Evolutionary conservation across 35 echinoderm and acorn worm genomes (phyloP).

Genomic region (Nesometra sesokonis): DNA sequence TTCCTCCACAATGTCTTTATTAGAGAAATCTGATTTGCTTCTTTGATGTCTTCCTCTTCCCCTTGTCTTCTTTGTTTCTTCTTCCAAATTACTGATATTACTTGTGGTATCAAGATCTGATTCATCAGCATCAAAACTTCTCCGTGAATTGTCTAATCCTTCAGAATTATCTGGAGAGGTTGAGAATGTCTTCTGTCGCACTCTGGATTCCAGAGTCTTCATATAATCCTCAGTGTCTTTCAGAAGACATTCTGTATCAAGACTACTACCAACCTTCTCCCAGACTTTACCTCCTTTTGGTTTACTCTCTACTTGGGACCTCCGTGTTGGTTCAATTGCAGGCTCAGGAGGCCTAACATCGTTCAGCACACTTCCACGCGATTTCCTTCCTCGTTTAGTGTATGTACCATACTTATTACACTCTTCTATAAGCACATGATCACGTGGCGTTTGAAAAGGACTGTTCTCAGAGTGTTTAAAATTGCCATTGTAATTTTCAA

Average conservation of each 20-base stretch:
- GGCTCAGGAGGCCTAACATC: neutral
- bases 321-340: neutral
- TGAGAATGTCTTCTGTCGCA: slow-evolving; percentile 2
- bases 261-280: slow-evolving; percentile 30
- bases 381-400: neutral
- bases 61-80: neutral
- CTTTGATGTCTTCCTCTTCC: neutral
- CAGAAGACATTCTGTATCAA: slow-evolving; percentile 76
- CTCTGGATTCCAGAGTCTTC: slow-evolving; percentile 62
- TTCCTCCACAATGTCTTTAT: neutral
- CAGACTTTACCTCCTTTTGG: neutral
- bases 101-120: slow-evolving; percentile 63
- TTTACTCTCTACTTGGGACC: neutral
- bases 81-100: slow-evolving; percentile 43
- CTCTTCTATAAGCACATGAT: neutral
- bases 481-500: neutral
- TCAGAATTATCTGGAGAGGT: slow-evolving; percentile 14
- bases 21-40: neutral
- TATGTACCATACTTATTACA: neutral
- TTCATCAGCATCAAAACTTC: slow-evolving; percentile 55
- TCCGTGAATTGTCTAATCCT: slow-evolving; percentile 19
- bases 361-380: neutral
- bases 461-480: neutral
- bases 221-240: slow-evolving; percentile 87
- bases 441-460: neutral